Percentiles rank a stretch among this genome's conserved stretches.
phyloP scores from a whole-genome alignment of 2,888 invertebrate species.

The Andricus curvator region DNA sequence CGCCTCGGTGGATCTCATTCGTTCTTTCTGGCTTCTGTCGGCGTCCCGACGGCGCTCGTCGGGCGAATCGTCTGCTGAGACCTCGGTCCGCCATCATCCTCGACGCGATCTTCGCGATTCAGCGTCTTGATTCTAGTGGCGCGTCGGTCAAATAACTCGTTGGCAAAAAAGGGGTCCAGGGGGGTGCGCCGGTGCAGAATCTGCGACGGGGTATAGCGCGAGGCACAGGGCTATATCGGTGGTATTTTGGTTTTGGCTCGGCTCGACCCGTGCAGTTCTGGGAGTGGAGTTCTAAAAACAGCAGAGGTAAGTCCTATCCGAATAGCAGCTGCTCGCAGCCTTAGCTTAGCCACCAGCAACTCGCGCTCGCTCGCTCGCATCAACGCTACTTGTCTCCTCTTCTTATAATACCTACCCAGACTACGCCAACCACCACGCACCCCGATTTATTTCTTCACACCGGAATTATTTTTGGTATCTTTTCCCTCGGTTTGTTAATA shows the following conservation, averaged over 20 bases:
- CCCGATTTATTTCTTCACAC: conserved; percentile 75
- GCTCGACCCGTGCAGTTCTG: conserved; percentile 77
- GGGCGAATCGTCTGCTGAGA: conserved; percentile 35
- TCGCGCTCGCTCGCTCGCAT: conserved; percentile 43
- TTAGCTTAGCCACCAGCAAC: conserved; percentile 43
- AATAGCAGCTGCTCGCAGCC: conserved; percentile 37
- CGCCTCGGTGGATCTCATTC: conserved; percentile 37
- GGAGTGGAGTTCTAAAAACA: conserved; percentile 79
- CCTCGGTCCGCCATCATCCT: conserved; percentile 43
- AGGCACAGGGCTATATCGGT: conserved; percentile 67
- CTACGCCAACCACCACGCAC: conserved; percentile 52
- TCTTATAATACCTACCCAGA: conserved; percentile 49
- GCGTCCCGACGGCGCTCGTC: conserved; percentile 35
- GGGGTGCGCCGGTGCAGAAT: conserved; percentile 50
- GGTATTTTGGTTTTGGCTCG: conserved; percentile 79
- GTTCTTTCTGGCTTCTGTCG: conserved; percentile 23
- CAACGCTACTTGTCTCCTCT: conserved; percentile 49
- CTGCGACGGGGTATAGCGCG: conserved; percentile 55
- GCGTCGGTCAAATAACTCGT: conserved; percentile 49
- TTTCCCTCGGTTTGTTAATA: conserved; percentile 76
- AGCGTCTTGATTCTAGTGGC: conserved; percentile 27
- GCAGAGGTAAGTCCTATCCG: conserved; percentile 76
- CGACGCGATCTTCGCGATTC: conserved; percentile 42
- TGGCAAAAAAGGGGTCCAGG: conserved; percentile 56
- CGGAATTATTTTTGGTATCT: conserved; percentile 77